Conservation (phyloP, 2,888 invertebrate species). For the Himalopsyche tibetana region DNA sequence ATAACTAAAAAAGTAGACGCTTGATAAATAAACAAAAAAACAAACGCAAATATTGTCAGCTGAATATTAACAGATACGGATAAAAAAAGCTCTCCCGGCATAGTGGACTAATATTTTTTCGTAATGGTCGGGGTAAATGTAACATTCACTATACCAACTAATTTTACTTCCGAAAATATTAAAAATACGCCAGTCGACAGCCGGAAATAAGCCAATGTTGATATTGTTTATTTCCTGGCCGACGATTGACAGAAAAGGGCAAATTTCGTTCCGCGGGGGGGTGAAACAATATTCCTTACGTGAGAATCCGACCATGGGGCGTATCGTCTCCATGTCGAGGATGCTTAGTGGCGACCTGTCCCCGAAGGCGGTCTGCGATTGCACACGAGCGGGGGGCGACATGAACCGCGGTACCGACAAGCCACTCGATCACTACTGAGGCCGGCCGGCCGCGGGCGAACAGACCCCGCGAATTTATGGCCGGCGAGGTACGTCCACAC, state of each 20-base stretch:
- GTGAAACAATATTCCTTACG: slow-evolving; percentile 54
- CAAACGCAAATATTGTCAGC: no score
- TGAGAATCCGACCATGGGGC: slow-evolving; percentile 59
- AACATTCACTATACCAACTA: no score
- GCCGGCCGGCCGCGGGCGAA: slow-evolving; percentile 10
- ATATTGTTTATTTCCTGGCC: no score
- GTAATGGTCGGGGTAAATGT: no score
- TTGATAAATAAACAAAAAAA: no score
- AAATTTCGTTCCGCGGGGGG: neutral
- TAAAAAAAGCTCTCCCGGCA: no score
- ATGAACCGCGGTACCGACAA: slow-evolving; percentile 47
- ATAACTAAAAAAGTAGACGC: no score
- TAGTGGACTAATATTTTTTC: no score
- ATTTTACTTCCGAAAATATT: no score
- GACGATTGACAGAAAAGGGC: neutral
- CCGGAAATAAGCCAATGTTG: no score
- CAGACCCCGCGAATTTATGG: neutral
- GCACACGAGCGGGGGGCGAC: slow-evolving; percentile 47
- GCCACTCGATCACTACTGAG: slow-evolving; percentile 35
- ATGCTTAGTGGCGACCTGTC: slow-evolving; percentile 27
- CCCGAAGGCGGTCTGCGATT: slow-evolving; percentile 27
- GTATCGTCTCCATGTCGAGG: slow-evolving; percentile 61
- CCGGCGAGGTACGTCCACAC: slow-evolving; percentile 16
- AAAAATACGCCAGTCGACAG: no score
- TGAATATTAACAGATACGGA: no score